Evolutionary conservation across 2,113 vertebrate genomes (phyloP).

Genomic region (Accipiter cooperii): DNA sequence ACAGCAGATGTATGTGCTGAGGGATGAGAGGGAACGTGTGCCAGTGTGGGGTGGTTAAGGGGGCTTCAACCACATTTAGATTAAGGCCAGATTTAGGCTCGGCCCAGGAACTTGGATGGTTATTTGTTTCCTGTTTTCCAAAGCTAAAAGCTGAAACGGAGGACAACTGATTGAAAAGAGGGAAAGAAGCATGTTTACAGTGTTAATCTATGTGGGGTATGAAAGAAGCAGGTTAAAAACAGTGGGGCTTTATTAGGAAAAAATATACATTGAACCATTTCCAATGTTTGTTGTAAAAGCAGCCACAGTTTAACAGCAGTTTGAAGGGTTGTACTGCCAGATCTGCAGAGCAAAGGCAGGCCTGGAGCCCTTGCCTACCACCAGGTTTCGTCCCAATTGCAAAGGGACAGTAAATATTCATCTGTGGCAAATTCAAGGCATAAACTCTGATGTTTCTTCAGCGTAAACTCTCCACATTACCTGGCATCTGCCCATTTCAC

Average conservation of each 20-base stretch:
- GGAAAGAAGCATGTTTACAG: not conserved
- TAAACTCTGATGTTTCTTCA: not conserved
- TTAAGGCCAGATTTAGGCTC: constrained; percentile 28
- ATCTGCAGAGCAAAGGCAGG: not conserved
- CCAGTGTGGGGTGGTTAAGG: not conserved
- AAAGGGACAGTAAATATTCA: not conserved
- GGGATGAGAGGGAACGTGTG: not conserved
- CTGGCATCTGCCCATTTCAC: not conserved
- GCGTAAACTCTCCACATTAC: not conserved
- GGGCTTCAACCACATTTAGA: constrained; percentile 1
- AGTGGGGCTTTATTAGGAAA: not conserved
- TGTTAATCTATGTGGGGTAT: not conserved
- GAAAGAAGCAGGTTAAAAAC: not conserved
- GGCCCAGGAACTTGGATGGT: not conserved
- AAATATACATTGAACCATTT: not conserved
- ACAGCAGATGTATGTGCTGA: not conserved
- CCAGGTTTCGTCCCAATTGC: not conserved
- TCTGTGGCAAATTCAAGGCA: not conserved
- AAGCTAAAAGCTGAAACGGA: not conserved
- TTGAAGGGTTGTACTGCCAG: not conserved
- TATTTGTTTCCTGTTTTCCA: not conserved
- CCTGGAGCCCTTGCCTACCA: not conserved
- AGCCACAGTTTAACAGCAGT: not conserved
- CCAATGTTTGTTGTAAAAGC: not conserved
- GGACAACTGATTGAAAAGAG: not conserved